Percentiles rank a stretch among this genome's conserved stretches.
These are phyloP conservation scores for Caenorhabditis sp. DNA, from an alignment of 2,888 invertebrate species.

Conservation along the genomic window DNA sequence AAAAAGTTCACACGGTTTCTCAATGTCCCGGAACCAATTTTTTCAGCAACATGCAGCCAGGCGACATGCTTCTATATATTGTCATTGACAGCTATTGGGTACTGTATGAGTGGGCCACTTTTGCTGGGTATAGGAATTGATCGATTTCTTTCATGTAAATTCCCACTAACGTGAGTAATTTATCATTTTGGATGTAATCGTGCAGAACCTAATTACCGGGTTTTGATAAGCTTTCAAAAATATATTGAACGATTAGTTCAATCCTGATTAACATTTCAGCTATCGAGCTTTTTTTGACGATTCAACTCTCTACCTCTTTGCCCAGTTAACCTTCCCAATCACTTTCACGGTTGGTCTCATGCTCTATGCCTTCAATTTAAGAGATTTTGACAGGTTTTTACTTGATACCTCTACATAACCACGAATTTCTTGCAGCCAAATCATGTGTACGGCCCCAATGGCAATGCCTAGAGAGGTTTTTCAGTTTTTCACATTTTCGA, in stretches of 20 bases:
- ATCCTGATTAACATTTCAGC: too few species aligned
- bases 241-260: too few species aligned
- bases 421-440: slow-evolving; percentile 11
- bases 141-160: slow-evolving; percentile 17
- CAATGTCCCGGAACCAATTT: too few species aligned
- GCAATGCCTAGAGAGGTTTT: slow-evolving; percentile 15
- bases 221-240: too few species aligned
- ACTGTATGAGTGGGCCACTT: slow-evolving; percentile 25
- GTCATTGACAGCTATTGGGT: slow-evolving; percentile 9
- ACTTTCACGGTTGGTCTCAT: slow-evolving; percentile 15
- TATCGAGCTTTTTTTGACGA: slow-evolving; percentile 10
- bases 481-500: slow-evolving; percentile 22
- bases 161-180: slow-evolving; percentile 11
- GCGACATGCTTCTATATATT: slow-evolving; percentile 18
- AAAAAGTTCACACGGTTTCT: too few species aligned
- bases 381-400: slow-evolving; percentile 12
- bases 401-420: background rate
- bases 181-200: too few species aligned
- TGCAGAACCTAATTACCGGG: too few species aligned
- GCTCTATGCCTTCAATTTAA: background rate
- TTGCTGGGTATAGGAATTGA: slow-evolving; percentile 27
- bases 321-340: slow-evolving; percentile 16
- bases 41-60: slow-evolving; percentile 19
- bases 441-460: slow-evolving; percentile 16
- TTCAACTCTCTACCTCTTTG: background rate